These are phyloP conservation scores for Lordiphosa clarofinis DNA, from an alignment of 1,140 invertebrate genomes.

Conservation along the genomic window DNA sequence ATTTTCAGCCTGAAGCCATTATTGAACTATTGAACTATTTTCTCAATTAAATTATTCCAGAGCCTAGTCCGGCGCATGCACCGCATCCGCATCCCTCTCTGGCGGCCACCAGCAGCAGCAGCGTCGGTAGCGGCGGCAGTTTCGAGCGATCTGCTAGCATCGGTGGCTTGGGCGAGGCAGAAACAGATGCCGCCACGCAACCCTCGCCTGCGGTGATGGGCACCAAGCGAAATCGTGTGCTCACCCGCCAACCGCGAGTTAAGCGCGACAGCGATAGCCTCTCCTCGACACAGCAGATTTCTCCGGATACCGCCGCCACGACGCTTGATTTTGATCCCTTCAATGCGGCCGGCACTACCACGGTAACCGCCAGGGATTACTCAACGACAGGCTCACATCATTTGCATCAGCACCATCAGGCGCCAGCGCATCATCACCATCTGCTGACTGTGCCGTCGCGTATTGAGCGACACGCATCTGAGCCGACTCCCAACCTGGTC, in stretches of 20 bases:
- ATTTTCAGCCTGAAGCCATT: no score
- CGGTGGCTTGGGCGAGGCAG: constrained; percentile 29
- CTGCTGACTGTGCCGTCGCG: constrained; percentile 79
- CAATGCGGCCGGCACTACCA: constrained; percentile 63
- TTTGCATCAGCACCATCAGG: constrained; percentile 40
- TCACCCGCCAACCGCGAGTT: constrained; percentile 85
- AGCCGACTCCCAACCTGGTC: constrained; percentile 80
- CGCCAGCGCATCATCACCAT: constrained; percentile 51
- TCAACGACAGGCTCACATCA: constrained; percentile 56
- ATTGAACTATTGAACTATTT: no score
- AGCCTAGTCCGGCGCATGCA: constrained; percentile 60
- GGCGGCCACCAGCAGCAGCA: constrained; percentile 48
- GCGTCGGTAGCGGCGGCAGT: constrained; percentile 47
- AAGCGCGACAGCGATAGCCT: constrained; percentile 83
- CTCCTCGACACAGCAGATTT: constrained; percentile 79
- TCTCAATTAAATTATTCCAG: constrained; percentile 17
- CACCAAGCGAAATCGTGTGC: constrained; percentile 82
- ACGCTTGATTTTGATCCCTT: constrained; percentile 80
- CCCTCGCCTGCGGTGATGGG: constrained; percentile 76
- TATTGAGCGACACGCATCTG: constrained; percentile 83
- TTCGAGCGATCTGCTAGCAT: constrained; percentile 57
- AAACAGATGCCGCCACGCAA: constrained; percentile 36
- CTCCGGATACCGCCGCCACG: constrained; percentile 79
- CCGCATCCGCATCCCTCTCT: constrained; percentile 39
- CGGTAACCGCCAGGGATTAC: constrained; percentile 53